A percentile compares a stretch with the other conserved stretches of the same genome.
Conservation (phyloP, 2,888 invertebrate genomes). For the Papilio gigon region DNA sequence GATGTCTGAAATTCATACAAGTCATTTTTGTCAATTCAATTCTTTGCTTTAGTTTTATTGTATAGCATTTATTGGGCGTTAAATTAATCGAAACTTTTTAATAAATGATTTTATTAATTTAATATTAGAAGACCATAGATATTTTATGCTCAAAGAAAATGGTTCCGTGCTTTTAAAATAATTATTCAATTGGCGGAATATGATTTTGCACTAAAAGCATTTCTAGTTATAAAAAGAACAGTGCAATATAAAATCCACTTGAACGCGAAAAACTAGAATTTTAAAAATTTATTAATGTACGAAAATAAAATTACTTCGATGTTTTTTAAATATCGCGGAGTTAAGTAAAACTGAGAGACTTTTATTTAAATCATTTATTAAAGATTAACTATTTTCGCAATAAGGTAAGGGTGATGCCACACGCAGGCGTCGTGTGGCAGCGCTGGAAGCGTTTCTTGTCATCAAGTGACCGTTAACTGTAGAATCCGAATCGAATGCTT, state of each 20-base stretch:
- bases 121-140: too few species aligned
- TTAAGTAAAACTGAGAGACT: not conserved
- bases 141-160: not conserved
- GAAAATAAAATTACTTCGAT: not conserved
- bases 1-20: too few species aligned
- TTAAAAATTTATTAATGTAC: not conserved
- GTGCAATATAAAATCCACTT: not conserved
- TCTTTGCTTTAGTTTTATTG: too few species aligned
- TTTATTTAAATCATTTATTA: too few species aligned
- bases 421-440: not conserved
- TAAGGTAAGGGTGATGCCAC: too few species aligned
- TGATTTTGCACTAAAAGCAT: not conserved
- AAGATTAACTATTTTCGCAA: too few species aligned
- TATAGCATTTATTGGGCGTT: too few species aligned
- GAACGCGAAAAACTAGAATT: not conserved
- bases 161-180: not conserved
- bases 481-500: constrained; percentile 1
- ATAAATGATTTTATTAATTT: too few species aligned
- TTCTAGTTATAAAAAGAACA: not conserved
- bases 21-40: too few species aligned
- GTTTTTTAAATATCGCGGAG: not conserved
- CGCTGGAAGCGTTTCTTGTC: not conserved
- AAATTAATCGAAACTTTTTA: too few species aligned
- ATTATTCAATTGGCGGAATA: not conserved
- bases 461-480: not conserved